Evolutionary conservation across 2,797 vertebrate species (phyloP), one percentile per base, ranked within the genome.

Genomic region (Danio jaintianensis): DNA sequence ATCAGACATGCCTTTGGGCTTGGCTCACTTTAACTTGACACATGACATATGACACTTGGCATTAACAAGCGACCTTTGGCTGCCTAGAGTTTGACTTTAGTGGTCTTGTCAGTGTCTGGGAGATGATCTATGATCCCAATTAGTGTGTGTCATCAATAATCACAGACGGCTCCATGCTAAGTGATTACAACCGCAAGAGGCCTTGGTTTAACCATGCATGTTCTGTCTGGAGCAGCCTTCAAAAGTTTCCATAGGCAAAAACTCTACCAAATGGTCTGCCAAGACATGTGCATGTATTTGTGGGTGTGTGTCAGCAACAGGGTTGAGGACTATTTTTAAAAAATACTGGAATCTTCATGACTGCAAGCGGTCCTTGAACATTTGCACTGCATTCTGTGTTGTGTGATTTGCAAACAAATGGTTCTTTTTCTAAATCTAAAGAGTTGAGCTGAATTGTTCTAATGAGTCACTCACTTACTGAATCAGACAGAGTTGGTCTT

Each of bases 11-110:
- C 84, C 84, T 86, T 68, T 86, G 83, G 84, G 85, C 85, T 75
- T 79, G 83, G 85, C 83, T 84, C 82, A 83, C 83, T 79, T 79
- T 82, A 88, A 91, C 85, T 89, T 6, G 78, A 83, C 82, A 82
- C 75, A 84, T 86, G 89, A 90, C 89, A 88, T 81, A 85, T 80
- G 85, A 89, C 86, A 89, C 85, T 70, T 83, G 79, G 86, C 86
- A 85, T 85, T 87, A 86, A 86, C 86, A 81, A 87, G 75, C 68
- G 84, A 91, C 86, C 85, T 85, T 75, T 80, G 79, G 86, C 84
- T 74, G 77, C 83, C 81, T 84, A 77, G 87, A 68, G 82, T 52
- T 66, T 75, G n/a, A 8, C 50, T 64, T 79, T 82, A 80, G 78
- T 82, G 29, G 63, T 76, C 79, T 75, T 85, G 83, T 80, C 75